Evolutionary conservation across 2,888 invertebrate species (phyloP).

Genomic region (Limnephilus lunatus): DNA sequence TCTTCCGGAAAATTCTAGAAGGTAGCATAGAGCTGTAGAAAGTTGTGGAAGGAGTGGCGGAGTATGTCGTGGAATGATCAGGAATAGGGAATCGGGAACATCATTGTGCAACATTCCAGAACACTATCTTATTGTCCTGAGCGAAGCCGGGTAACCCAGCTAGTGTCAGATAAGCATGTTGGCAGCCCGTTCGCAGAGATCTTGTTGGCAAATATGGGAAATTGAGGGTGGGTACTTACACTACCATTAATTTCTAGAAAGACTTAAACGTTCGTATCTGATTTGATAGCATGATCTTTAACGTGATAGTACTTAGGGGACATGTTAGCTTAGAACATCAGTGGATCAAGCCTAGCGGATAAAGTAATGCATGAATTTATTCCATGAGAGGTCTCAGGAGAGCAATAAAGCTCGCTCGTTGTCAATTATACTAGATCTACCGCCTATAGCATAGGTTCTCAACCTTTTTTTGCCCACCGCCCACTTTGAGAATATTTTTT

Average conservation of each 20-base stretch:
- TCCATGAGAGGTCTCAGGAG: conserved; percentile 58
- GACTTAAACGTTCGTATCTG: conserved; percentile 27
- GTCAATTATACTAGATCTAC: conserved; percentile 60
- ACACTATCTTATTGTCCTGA: too few relatives aligned
- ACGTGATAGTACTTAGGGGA: not conserved
- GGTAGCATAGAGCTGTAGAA: too few relatives aligned
- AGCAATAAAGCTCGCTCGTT: conserved; percentile 59
- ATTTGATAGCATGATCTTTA: conserved; percentile 10
- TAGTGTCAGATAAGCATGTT: not conserved
- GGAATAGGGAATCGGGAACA: too few relatives aligned
- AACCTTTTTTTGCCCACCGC: too few relatives aligned
- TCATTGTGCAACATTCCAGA: too few relatives aligned
- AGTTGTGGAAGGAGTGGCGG: too few relatives aligned
- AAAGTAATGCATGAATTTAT: conserved; percentile 52
- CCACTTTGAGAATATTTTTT: too few relatives aligned
- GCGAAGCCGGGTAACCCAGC: too few relatives aligned
- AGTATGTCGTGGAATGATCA: too few relatives aligned
- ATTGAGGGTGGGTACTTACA: not conserved
- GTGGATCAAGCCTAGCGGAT: conserved; percentile 20
- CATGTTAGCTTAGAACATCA: conserved; percentile 25
- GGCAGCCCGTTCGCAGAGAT: not conserved
- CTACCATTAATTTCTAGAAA: conserved; percentile 36
- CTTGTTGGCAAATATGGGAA: not conserved
- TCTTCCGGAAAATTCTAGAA: too few relatives aligned
- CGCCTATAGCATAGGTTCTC: too few relatives aligned